phyloP scores from a whole-genome alignment of 2,888 invertebrate genomes.

The Lithophane socia region DNA sequence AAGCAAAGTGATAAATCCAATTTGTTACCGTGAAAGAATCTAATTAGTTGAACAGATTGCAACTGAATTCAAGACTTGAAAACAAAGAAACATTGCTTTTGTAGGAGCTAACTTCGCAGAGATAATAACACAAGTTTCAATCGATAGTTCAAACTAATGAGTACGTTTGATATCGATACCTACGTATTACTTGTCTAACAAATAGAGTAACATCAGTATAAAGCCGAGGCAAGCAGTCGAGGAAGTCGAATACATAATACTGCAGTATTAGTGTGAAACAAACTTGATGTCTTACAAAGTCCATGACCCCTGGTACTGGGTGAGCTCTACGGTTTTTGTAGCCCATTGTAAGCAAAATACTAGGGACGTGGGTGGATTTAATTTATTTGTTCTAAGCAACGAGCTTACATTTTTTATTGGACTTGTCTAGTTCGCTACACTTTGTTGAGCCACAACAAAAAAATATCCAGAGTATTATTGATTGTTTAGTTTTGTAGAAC shows the following conservation, averaged over 20 bases:
- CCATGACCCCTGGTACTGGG: conserved; percentile 43
- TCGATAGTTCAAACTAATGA: conserved; percentile 20
- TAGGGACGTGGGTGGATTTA: conserved; percentile 39
- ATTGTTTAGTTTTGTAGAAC: conserved; percentile 18
- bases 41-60: conserved; percentile 44
- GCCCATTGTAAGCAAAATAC: conserved; percentile 35
- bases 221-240: conserved; percentile 20
- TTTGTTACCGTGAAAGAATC: conserved; percentile 29
- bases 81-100: conserved; percentile 44
- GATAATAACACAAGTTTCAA: conserved; percentile 27
- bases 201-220: conserved; percentile 27
- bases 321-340: conserved; percentile 33
- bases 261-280: conserved; percentile 29
- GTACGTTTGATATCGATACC: conserved; percentile 25
- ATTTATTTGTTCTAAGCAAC: conserved; percentile 45
- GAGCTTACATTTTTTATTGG: conserved; percentile 37
- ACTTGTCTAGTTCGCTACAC: conserved; percentile 25
- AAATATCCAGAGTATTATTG: conserved; percentile 9
- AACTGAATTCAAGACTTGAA: conserved; percentile 39
- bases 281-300: conserved; percentile 39
- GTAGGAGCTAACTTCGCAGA: conserved; percentile 15
- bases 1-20: conserved; percentile 37
- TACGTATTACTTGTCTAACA: conserved; percentile 30
- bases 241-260: conserved; percentile 28
- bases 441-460: conserved; percentile 19